Evolutionary conservation across 2,888 invertebrate species (phyloP).

Genomic region (Yponomeuta sedellus): DNA sequence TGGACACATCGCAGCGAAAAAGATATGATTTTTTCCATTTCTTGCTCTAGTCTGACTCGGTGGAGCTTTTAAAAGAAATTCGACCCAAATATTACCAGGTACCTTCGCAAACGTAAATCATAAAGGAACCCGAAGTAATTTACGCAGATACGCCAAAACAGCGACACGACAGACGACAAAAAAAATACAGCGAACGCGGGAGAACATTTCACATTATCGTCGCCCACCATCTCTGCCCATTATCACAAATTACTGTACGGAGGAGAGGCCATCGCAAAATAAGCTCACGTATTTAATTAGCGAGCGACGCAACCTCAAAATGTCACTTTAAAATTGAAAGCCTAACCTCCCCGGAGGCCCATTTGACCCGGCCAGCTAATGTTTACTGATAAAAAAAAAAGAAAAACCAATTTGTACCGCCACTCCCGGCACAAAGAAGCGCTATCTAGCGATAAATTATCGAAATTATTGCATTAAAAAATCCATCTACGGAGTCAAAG

Average conservation of each 20-base stretch:
- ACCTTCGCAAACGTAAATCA: not conserved
- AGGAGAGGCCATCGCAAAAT: conserved; percentile 44
- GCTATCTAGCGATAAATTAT: conserved; percentile 77
- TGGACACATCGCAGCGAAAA: too few species aligned
- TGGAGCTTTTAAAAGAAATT: not conserved
- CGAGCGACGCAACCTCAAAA: conserved; percentile 49
- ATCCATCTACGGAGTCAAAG: conserved; percentile 84
- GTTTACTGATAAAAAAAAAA: conserved; percentile 61
- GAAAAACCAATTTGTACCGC: conserved; percentile 60
- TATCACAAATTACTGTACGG: conserved; percentile 52
- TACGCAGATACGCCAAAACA: not conserved
- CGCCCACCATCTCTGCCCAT: conserved; percentile 46
- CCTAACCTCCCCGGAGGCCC: conserved; percentile 33
- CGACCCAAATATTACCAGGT: not conserved
- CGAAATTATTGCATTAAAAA: conserved; percentile 85
- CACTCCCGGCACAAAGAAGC: conserved; percentile 57
- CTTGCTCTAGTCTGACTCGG: too few species aligned
- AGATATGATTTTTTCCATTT: too few species aligned
- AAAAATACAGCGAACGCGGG: conserved; percentile 26
- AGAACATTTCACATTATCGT: conserved; percentile 39
- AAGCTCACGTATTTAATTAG: conserved; percentile 72
- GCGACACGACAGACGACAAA: conserved; percentile 19
- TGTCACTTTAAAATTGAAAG: conserved; percentile 57
- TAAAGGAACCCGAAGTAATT: conserved; percentile 1
- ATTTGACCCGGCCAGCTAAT: conserved; percentile 31